Evolutionary conservation across 2,888 invertebrate genomes (phyloP).

Genomic region (Volucella inanis): DNA sequence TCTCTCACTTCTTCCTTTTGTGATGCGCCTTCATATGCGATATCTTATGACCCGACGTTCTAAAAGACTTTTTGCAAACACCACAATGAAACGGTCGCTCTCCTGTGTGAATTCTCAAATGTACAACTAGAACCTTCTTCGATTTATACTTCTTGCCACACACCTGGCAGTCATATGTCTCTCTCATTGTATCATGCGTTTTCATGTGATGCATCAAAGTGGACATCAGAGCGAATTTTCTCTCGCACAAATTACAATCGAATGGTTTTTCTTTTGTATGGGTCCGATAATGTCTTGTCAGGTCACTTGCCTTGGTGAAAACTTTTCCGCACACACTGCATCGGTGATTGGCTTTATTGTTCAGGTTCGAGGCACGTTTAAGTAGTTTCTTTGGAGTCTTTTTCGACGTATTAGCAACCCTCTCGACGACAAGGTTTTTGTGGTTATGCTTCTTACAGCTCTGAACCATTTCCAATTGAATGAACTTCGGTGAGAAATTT

Average conservation of each 20-base stretch:
- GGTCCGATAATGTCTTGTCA: conserved; percentile 77
- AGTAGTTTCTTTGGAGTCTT: conserved; percentile 49
- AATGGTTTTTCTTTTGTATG: conserved; percentile 77
- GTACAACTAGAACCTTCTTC: conserved; percentile 77
- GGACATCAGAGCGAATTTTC: conserved; percentile 75
- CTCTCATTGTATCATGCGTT: conserved; percentile 73
- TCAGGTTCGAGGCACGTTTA: conserved; percentile 38
- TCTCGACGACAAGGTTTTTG: conserved; percentile 53
- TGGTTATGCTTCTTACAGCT: conserved; percentile 59
- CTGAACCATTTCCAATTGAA: conserved; percentile 57
- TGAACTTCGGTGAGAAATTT: conserved; percentile 54
- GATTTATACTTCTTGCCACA: conserved; percentile 78
- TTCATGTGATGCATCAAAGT: conserved; percentile 75
- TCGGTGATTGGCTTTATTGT: conserved; percentile 56
- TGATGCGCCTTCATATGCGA: conserved; percentile 76
- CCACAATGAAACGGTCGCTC: conserved; percentile 78
- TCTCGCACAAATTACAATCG: conserved; percentile 74
- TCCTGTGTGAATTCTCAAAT: conserved; percentile 79
- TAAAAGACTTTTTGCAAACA: conserved; percentile 77
- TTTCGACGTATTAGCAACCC: conserved; percentile 35
- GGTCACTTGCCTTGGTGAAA: conserved; percentile 77
- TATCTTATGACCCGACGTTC: conserved; percentile 79
- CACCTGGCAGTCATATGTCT: conserved; percentile 76
- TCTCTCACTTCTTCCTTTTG: conserved; percentile 46
- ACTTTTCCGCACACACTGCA: conserved; percentile 77